Base-by-base conservation (phyloP, 2,888 invertebrate genomes). In the Prosopocoilus inquinatus region DNA sequence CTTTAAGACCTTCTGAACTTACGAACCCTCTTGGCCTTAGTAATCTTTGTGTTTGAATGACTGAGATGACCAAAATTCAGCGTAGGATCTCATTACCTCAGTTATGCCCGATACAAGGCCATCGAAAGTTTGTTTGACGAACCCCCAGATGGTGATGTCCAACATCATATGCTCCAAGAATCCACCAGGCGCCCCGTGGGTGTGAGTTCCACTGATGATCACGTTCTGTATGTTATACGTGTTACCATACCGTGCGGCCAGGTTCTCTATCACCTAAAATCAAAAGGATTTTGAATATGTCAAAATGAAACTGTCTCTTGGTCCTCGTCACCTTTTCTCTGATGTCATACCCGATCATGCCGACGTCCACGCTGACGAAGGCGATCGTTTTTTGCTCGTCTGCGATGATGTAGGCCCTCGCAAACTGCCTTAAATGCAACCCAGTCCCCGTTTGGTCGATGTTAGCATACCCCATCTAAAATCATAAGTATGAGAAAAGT, bases 381-480 rank as follows among this genome's bases (percentile, higher is more conserved):
- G 88, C 91, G 36, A 91, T 79, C 53, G 91, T 82, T 11, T 79
- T 79, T 20, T 73, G 75, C 35, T 83, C 85, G 67, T 92, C 89
- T 61, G 87, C 87, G 28, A 96, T 80, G 47, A 94, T 87, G 71
- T 91, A 96, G 0, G 95, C 89, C 59, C 96, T 80, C 0, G 94
- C 84, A 78, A 88, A 96, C 73, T 92, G 91, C 9, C 96, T 81
- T 46, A 92, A 78, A 75, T 96, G 96, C 52, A 96, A 82, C 1
- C 96, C 96, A 28, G 80, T 81, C 0, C 94, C 92, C 36, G 83
- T 84, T 74, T 96, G 96, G 55, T 84, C 83, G 36, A 91, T 81
- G 70, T 89, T 89, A 0, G 95, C 96, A 76, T 96, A 96, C 3
- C 96, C 96, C 93, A 96, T 93, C 94, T 94, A 71, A 47, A 69